Evolutionary conservation across 2,888 invertebrate genomes (phyloP).

Genomic region (Hemithea aestivaria): DNA sequence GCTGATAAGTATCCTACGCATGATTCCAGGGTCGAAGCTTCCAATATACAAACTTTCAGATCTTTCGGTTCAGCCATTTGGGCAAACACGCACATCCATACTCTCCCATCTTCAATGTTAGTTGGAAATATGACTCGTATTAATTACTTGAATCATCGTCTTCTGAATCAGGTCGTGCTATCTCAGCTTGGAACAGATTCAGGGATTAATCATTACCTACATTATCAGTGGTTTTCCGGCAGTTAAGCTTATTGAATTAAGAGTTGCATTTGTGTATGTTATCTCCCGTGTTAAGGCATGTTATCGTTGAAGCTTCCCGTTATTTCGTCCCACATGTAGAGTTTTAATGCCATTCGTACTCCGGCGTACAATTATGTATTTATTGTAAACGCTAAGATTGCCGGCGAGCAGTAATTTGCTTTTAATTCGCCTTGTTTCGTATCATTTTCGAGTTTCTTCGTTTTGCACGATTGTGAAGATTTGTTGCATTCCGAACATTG

Average conservation of each 20-base stretch:
- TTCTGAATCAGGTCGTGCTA: too few species aligned
- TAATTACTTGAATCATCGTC: too few species aligned
- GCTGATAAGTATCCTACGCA: too few species aligned
- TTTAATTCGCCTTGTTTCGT: conserved; percentile 77
- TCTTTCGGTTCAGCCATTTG: too few species aligned
- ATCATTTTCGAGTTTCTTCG: conserved; percentile 73
- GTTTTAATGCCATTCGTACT: conserved; percentile 42
- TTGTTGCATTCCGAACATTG: conserved; percentile 43
- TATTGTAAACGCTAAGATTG: conserved; percentile 79
- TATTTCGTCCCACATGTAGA: conserved; percentile 16
- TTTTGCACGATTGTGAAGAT: conserved; percentile 58
- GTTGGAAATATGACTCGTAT: too few species aligned
- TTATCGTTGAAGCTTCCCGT: conserved; percentile 25
- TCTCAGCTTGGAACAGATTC: too few species aligned
- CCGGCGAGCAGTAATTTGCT: conserved; percentile 74
- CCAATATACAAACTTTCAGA: too few species aligned
- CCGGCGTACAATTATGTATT: conserved; percentile 78
- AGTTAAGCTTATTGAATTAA: background rate
- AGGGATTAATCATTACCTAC: too few species aligned
- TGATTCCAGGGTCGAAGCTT: too few species aligned
- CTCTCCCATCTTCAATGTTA: too few species aligned
- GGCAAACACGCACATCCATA: too few species aligned
- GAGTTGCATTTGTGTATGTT: background rate
- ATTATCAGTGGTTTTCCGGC: too few species aligned
- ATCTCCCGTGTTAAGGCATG: conserved; percentile 10